Percentiles rank a stretch among this genome's conserved stretches.
Conservation (phyloP, 1,140 invertebrate species). For the Doryteuthis pealeii region DNA sequence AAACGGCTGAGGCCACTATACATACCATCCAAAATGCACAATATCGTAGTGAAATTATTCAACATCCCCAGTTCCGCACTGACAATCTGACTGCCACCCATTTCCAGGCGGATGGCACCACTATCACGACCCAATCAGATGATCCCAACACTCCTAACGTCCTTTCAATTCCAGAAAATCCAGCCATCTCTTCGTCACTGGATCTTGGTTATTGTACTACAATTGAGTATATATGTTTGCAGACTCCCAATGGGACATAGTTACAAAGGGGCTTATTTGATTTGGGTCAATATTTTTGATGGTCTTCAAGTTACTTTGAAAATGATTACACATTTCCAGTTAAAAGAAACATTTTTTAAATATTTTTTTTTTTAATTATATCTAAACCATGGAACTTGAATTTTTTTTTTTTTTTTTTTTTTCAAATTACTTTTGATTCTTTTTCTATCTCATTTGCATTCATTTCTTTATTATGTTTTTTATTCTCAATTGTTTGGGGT, state of each 20-base stretch:
- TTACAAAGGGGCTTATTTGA: slow-evolving; percentile 1
- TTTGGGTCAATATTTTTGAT: slow-evolving; percentile 10
- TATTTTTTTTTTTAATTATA: not conserved
- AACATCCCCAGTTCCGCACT: not conserved
- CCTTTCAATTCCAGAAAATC: not conserved
- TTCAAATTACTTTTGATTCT: not conserved
- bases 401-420: not conserved
- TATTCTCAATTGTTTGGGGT: too few species aligned
- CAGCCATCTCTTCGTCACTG: not conserved
- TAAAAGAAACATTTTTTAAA: not conserved
- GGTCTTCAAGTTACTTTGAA: too few species aligned
- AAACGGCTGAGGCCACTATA: not conserved
- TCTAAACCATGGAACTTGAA: not conserved
- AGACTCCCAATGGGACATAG: not conserved
- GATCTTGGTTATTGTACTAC: slow-evolving; percentile 14
- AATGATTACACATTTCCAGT: not conserved
- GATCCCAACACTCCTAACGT: not conserved
- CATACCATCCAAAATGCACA: not conserved
- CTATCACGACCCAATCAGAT: not conserved
- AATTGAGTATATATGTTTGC: slow-evolving; percentile 2
- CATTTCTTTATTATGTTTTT: too few species aligned
- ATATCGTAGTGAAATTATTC: not conserved
- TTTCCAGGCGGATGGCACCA: not conserved
- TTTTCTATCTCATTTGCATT: not conserved
- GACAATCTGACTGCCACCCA: not conserved